Evolutionary conservation across 2,888 invertebrate species (phyloP).

Genomic region (Megamerina dolium): DNA sequence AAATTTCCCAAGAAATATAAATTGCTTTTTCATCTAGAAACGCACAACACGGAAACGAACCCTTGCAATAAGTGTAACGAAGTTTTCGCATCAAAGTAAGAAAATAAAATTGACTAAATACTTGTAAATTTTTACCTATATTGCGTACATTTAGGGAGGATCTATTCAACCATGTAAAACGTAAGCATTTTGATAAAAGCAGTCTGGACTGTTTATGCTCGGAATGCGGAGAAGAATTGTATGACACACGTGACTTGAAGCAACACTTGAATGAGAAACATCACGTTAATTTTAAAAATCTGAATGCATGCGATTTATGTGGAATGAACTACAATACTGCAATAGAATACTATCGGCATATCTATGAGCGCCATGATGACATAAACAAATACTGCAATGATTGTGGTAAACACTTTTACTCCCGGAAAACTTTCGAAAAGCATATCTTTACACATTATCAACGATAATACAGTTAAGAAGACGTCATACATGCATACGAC

Average conservation of each 20-base stretch:
- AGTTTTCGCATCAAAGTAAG: slow-evolving; percentile 19
- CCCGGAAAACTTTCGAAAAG: slow-evolving; percentile 20
- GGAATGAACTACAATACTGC: slow-evolving; percentile 14
- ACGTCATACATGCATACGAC: no score
- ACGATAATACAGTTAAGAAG: no score
- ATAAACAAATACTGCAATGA: slow-evolving; percentile 22
- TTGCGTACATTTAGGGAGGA: slow-evolving; percentile 19
- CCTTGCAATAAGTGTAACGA: slow-evolving; percentile 22
- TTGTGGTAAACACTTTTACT: slow-evolving; percentile 21
- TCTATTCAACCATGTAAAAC: slow-evolving; percentile 20
- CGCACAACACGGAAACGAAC: slow-evolving; percentile 21
- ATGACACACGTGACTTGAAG: slow-evolving; percentile 21
- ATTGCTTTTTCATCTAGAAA: slow-evolving; percentile 21
- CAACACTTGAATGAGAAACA: slow-evolving; percentile 19
- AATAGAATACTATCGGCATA: slow-evolving; percentile 20
- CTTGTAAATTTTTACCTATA: no score
- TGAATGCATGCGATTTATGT: slow-evolving; percentile 22
- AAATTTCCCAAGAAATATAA: slow-evolving; percentile 22
- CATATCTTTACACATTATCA: slow-evolving; percentile 22
- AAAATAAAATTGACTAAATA: no score
- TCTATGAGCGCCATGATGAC: slow-evolving; percentile 20
- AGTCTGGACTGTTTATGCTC: slow-evolving; percentile 22
- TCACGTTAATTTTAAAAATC: slow-evolving; percentile 14
- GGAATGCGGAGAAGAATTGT: slow-evolving; percentile 16
- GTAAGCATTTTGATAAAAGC: slow-evolving; percentile 16